Percentiles rank a stretch among this genome's conserved stretches.
Evolutionary conservation across 2,888 invertebrate species (phyloP).

Genomic region (Eupeodes latifasciatus): DNA sequence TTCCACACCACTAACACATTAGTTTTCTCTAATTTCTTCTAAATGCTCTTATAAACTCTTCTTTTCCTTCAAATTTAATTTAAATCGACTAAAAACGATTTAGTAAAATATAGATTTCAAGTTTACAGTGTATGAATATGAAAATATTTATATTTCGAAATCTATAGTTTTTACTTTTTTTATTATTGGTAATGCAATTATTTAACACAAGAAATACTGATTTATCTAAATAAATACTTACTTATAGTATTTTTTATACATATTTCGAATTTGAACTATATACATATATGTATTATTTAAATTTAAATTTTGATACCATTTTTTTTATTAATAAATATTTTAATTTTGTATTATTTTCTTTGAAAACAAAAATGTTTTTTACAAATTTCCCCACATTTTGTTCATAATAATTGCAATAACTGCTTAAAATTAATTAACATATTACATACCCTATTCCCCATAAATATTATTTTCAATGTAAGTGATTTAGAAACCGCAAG

Average conservation of each 20-base stretch:
- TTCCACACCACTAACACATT: background rate
- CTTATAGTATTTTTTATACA: background rate
- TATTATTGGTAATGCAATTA: background rate
- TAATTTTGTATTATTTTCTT: background rate
- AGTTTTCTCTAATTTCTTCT: background rate
- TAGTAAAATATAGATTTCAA: background rate
- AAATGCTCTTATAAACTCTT: background rate
- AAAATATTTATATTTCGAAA: conserved; percentile 10
- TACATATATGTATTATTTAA: background rate
- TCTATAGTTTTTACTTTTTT: background rate
- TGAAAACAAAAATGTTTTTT: background rate
- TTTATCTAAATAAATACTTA: background rate
- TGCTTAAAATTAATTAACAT: background rate
- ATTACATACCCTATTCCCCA: conserved; percentile 14
- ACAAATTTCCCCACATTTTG: conserved; percentile 20
- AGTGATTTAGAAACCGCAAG: conserved; percentile 24
- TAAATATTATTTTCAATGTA: conserved; percentile 9
- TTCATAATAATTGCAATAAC: conserved; percentile 28
- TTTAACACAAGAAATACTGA: background rate
- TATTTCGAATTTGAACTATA: conserved; percentile 19
- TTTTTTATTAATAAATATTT: background rate
- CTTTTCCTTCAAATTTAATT: background rate
- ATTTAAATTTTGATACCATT: background rate
- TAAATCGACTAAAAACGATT: background rate
- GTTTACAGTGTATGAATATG: background rate